Base-by-base conservation (phyloP, 2,797 vertebrate genomes). In the Argyrosomus regius region DNA sequence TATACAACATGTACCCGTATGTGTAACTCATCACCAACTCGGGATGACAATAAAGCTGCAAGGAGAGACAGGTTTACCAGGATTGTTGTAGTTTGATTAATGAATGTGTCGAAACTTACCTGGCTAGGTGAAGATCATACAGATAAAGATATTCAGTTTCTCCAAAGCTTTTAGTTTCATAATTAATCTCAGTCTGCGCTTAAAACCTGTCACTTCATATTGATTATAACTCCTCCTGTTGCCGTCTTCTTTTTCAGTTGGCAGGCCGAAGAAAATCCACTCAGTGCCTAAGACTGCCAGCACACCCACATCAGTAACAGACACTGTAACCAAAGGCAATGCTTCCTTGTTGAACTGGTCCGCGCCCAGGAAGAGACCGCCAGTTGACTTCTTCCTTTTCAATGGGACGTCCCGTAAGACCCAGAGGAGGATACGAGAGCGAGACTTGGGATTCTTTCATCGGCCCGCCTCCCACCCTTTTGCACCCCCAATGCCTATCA, bases 351-450 rank as follows among this genome's bases (percentile, higher is more conserved):
- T 97, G 78, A 96, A 94, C 90, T 98, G 98, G 97, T 96, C 97
- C 0, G 86, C 94, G 0, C 96, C 93, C 54, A 97, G 94, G 92
- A 95, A 97, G 85, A 97, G 96, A 86, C 95, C 95, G 0, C 94
- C 94, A 0, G 93, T 95, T 79, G 98, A 97, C 94, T 96, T 98
- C 88, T 98, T 99, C 93, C 97, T 97, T 84, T 96, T 98, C 78
- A 97, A 97, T 0, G 97, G 97, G 80, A 95, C 95, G 5, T 31
- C 96, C 76, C 97, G 94, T 73, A 97, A 96, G 88, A 96, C 96
- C 83, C 90, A 93, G 75, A 86, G 85, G 81, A 91, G 83, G 70
- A 83, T 91, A 6, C 95, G 95, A 43, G 95, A 96, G 79, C 96
- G 95, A 8, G 97, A 98, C 75, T 61, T 92, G n/a, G 95, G 95